Evolutionary conservation across 1,140 invertebrate genomes (phyloP), one percentile per base, ranked within the genome.

Genomic region (Drosophila seguyi): DNA sequence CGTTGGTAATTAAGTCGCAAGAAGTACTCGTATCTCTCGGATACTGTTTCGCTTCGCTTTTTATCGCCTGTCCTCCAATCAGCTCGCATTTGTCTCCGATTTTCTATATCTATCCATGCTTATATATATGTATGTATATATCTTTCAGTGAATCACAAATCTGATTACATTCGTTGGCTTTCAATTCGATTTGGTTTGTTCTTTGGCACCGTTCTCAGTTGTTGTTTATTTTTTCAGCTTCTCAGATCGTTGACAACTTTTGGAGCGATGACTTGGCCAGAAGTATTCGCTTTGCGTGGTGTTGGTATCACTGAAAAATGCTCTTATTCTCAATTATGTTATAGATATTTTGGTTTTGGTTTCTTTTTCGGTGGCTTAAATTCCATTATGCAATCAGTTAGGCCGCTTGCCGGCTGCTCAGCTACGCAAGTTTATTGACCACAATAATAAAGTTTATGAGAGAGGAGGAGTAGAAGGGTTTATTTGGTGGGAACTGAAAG

Each of bases 321-420:
- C 85, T 90, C 86, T 90, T 90, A 90, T 90, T 90, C 86, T 90
- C 85, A 90, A 90, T 90, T 90, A 90, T 90, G 85, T 71, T 90
- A 90, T 90, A 79, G 81, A 85, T 81, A 79, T 75, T 73, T 48
- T 75, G 55, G 66, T 50, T 45, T 73, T 45, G 52, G 66, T 72
- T 72, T 50, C 68, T 59, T 50, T 73, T 42, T 73, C 71, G 55
- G 81, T 68, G 72, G 77, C 84, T 88, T 88, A 83, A 85, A 71
- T 90, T 75, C 78, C 63, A 90, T 90, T 90, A 90, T 90, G 85
- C 85, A 90, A 90, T 90, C 85, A 81, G 71, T 85, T 79, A 65
- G 76, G 84, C 68, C 50, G 65, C 84, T 38, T 63, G 48, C 48
- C 29, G 48, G 68, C 85, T 90, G 80, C 81, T 75, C 85, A 63